These are phyloP conservation scores for Drosophila persimilis DNA, from an alignment of 1,140 invertebrate species.

Conservation along the genomic window DNA sequence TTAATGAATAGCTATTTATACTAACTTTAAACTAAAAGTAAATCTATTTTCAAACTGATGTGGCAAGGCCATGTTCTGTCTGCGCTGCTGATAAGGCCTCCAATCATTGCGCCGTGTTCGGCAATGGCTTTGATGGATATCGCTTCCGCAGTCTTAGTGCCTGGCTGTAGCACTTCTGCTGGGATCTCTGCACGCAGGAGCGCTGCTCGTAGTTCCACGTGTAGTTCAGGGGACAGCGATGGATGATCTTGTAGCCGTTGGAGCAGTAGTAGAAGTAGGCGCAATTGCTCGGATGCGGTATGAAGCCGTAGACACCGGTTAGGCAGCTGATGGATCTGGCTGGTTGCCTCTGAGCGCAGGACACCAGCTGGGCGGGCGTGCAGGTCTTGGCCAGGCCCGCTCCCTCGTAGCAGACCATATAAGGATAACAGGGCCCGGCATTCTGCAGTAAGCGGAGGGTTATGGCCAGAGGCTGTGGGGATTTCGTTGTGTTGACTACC, in stretches of 20 bases:
- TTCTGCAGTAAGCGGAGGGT: conserved; percentile 30
- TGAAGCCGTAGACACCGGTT: conserved; percentile 52
- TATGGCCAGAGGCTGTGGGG: conserved; percentile 22
- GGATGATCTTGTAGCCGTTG: conserved; percentile 50
- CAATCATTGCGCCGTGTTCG: background rate
- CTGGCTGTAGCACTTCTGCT: conserved; percentile 33
- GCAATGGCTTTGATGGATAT: too few species aligned
- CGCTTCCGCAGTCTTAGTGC: background rate
- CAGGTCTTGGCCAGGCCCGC: conserved; percentile 48
- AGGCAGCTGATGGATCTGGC: conserved; percentile 24
- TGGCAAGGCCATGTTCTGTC: too few species aligned
- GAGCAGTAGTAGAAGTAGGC: conserved; percentile 64
- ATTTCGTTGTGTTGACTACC: background rate
- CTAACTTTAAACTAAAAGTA: conserved; percentile 51
- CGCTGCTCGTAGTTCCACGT: conserved; percentile 56
- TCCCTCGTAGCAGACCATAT: conserved; percentile 57
- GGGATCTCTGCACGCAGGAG: conserved; percentile 42
- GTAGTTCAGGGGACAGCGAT: conserved; percentile 50
- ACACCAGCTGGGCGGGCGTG: conserved; percentile 32
- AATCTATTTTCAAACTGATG: conserved; percentile 19
- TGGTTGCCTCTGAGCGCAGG: conserved; percentile 32
- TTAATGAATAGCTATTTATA: conserved; percentile 51
- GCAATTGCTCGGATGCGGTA: conserved; percentile 54
- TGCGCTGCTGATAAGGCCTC: too few species aligned
- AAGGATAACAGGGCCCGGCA: conserved; percentile 30